phyloP scores from a whole-genome alignment of 2,888 invertebrate genomes.

The Globia sparganii region DNA sequence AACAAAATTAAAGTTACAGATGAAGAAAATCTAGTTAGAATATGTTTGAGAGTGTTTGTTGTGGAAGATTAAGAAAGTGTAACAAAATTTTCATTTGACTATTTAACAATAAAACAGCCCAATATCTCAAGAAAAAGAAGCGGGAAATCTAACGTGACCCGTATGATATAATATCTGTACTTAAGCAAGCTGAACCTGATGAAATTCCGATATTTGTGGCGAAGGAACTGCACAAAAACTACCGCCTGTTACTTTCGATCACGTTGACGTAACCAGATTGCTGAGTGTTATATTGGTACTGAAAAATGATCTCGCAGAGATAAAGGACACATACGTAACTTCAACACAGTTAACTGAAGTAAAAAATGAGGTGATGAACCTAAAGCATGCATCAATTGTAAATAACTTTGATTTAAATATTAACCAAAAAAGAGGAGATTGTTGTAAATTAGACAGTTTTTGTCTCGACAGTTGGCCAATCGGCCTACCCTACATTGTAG shows the following conservation, averaged over 20 bases:
- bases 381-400: neutral
- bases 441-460: slow-evolving; percentile 9
- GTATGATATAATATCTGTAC: no score
- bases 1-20: no score
- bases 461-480: slow-evolving; percentile 12
- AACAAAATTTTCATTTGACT: no score
- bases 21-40: no score
- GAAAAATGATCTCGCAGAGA: neutral
- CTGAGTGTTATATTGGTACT: neutral
- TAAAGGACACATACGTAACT: slow-evolving; percentile 4
- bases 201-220: slow-evolving; percentile 4
- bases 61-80: no score
- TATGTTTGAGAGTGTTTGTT: no score
- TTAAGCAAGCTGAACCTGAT: slow-evolving; percentile 7
- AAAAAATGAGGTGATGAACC: neutral
- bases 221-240: slow-evolving; percentile 13
- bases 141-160: no score
- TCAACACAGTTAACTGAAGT: slow-evolving; percentile 3
- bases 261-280: neutral
- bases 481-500: neutral
- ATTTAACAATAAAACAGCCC: no score
- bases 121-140: no score
- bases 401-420: slow-evolving; percentile 23
- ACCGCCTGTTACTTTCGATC: neutral
- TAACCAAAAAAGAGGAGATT: slow-evolving; percentile 7